phyloP scores from a whole-genome alignment of 2,113 vertebrate genomes.

The Sinocyclocheilus rhinocerous region DNA sequence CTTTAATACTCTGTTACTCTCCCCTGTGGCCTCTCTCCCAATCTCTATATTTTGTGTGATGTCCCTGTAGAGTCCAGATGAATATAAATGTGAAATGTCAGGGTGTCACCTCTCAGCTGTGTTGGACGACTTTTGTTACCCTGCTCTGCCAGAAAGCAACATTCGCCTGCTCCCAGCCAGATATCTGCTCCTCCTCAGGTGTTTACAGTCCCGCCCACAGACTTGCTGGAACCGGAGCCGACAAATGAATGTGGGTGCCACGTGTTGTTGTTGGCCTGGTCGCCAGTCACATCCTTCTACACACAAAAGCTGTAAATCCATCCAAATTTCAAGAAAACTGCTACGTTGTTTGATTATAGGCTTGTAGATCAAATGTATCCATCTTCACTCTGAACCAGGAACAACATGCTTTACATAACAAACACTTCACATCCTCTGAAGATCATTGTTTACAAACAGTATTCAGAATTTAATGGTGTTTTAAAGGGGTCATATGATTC shows the following conservation, averaged over 20 bases:
- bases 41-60: conserved; percentile 11
- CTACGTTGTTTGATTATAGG: not conserved
- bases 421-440: not conserved
- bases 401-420: not conserved
- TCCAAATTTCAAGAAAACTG: conserved; percentile 1
- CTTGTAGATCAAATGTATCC: not conserved
- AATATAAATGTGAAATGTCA: conserved; percentile 37
- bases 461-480: not conserved
- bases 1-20: conserved; percentile 2
- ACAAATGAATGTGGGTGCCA: not conserved
- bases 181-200: not conserved
- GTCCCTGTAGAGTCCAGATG: not conserved
- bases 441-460: not conserved
- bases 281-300: not conserved
- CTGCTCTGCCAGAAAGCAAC: not conserved
- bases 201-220: not conserved
- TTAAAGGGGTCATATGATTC: too few relatives aligned
- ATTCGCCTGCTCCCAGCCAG: not conserved
- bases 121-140: conserved; percentile 7
- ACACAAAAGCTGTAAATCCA: not conserved
- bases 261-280: not conserved
- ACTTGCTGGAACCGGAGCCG: not conserved
- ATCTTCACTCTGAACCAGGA: not conserved
- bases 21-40: not conserved
- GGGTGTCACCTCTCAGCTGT: not conserved